Conservation (phyloP, 2,113 vertebrate genomes). For the Dipodomys stephensi region DNA sequence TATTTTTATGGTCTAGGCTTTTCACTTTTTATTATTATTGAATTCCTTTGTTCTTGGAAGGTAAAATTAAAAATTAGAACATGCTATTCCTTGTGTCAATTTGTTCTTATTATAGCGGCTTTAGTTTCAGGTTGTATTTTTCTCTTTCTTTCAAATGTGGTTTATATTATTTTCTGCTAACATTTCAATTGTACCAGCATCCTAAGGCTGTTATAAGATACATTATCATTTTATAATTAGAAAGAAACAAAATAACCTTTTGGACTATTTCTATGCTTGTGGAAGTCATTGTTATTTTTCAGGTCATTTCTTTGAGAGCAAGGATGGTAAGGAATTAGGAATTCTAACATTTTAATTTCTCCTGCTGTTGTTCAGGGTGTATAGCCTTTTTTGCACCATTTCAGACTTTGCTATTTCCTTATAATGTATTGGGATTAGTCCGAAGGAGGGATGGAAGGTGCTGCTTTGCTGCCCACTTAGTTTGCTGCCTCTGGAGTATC, state of each 20-base stretch:
- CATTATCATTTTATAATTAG: constrained; percentile 56
- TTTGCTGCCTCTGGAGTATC: background rate
- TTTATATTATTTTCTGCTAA: constrained; percentile 74
- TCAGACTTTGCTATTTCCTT: background rate
- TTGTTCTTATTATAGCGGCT: constrained; percentile 64
- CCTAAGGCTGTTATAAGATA: constrained; percentile 69
- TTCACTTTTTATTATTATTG: constrained; percentile 9
- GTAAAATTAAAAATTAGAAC: constrained; percentile 72
- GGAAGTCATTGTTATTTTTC: constrained; percentile 52
- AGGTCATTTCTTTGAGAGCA: constrained; percentile 15
- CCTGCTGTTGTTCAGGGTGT: background rate
- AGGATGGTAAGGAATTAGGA: background rate
- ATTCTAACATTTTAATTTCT: background rate
- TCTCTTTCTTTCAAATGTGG: background rate
- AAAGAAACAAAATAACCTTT: constrained; percentile 58
- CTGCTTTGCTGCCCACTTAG: background rate
- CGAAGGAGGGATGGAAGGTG: background rate
- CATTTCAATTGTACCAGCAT: constrained; percentile 63
- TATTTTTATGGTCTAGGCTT: background rate
- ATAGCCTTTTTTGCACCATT: background rate
- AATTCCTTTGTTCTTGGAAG: constrained; percentile 66
- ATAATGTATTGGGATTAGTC: background rate
- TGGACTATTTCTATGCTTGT: constrained; percentile 25
- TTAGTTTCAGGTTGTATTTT: background rate
- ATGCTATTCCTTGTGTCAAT: constrained; percentile 59